Base-by-base conservation (phyloP, 2,888 invertebrate genomes). In the Cryptosula pallasiana region DNA sequence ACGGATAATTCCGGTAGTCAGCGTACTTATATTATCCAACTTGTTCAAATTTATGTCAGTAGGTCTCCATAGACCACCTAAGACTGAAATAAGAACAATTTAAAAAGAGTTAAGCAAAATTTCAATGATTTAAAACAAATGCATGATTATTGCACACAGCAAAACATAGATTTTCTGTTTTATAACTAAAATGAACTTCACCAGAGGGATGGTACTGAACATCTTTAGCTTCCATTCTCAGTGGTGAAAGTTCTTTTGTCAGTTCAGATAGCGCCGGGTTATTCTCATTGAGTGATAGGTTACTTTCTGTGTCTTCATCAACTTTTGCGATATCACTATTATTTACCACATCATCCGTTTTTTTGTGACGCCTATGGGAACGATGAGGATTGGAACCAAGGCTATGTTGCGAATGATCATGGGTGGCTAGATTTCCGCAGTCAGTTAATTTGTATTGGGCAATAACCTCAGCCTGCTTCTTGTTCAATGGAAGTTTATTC, bases 21-120 rank as follows among this genome's bases (percentile, higher is more conserved):
- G 5, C 1, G 63, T 2, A 13, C 25, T 25, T 2, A 63, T 3
- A 27, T 9, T 63, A 63, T 63, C 63, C 9, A 63, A 25, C 13
- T 27, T 27, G 3, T 20, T 63, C 9, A 63, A 9, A 20, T 13
- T 13, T 2, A 63, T 13, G 32, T 63, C 63, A 16, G 25, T 13
- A 34, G 34, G 32, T n/a, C 63, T 27, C 63, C 63, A 63, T 25
- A 63, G n/a, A 63, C 27, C 63, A 13, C 63, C 63, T 27, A 63
- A 27, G 3, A 63, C 63, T 63, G n/a, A 34, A 63, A 16, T 23
- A 57, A 13, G 5, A 25, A 57, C 23, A n/a, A n/a, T n/a, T n/a
- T n/a, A n/a, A n/a, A n/a, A n/a, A n/a, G n/a, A n/a, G n/a, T n/a
- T n/a, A n/a, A n/a, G n/a, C n/a, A n/a, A n/a, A n/a, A n/a, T n/a